Percentiles rank a stretch among this genome's conserved stretches.
Evolutionary conservation across 1,140 invertebrate species (phyloP).

Genomic region (Drosophila hydei): DNA sequence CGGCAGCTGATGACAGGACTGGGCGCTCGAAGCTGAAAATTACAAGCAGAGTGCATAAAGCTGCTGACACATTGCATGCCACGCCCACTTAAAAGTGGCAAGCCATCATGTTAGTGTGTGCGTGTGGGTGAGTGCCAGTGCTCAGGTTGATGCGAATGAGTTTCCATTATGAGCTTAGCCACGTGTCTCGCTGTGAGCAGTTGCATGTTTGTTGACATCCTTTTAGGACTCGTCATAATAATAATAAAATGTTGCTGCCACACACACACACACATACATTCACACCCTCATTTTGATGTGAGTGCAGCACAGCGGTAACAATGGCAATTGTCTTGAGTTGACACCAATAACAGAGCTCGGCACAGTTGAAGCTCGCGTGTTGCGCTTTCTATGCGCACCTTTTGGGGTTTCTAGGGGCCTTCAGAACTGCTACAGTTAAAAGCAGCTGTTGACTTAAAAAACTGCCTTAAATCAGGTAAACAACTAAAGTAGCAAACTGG

Average conservation of each 20-base stretch:
- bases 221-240: constrained; percentile 63
- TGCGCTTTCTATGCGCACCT: not conserved
- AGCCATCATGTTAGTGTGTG: not conserved
- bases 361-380: constrained; percentile 23
- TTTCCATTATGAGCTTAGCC: constrained; percentile 63
- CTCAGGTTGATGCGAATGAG: constrained; percentile 55
- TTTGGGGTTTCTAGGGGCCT: not conserved
- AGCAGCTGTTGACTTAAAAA: not conserved
- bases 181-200: constrained; percentile 37
- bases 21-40: constrained; percentile 60
- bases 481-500: not conserved
- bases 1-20: constrained; percentile 62
- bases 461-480: not conserved
- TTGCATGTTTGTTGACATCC: constrained; percentile 75
- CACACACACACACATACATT: not conserved
- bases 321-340: constrained; percentile 73
- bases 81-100: not conserved
- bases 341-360: constrained; percentile 42
- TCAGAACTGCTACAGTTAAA: not conserved
- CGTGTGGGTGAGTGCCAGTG: not conserved
- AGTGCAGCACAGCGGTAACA: constrained; percentile 52
- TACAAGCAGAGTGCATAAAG: constrained; percentile 56
- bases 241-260: constrained; percentile 61
- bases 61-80: constrained; percentile 53
- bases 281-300: constrained; percentile 2